These are phyloP conservation scores for Aleiodes testaceus DNA, from an alignment of 2,888 invertebrate genomes.

Conservation along the genomic window DNA sequence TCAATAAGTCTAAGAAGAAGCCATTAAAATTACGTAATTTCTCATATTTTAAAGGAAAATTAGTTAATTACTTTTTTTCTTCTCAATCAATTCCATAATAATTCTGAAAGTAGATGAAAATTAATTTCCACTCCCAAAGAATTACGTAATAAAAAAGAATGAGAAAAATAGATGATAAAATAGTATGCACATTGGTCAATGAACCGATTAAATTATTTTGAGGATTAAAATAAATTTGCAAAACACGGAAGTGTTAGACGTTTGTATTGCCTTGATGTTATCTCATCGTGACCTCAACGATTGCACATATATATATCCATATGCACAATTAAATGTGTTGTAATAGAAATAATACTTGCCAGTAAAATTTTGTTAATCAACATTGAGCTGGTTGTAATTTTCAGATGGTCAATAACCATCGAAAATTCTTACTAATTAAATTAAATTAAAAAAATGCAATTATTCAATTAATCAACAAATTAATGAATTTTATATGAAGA, in stretches of 20 bases:
- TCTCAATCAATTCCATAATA: not conserved
- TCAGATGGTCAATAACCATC: not conserved
- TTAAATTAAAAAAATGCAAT: not conserved
- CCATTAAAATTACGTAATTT: no score
- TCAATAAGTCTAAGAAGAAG: no score
- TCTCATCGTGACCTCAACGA: constrained; percentile 14
- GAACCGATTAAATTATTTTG: constrained; percentile 4
- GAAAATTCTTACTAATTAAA: not conserved
- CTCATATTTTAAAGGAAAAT: not conserved
- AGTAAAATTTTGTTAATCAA: constrained; percentile 38
- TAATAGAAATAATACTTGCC: constrained; percentile 36
- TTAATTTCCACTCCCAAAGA: not conserved
- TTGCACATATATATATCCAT: constrained; percentile 18
- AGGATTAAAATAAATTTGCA: constrained; percentile 18
- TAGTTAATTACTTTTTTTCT: no score
- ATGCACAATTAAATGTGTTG: constrained; percentile 11
- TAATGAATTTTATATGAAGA: no score
- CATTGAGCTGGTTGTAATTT: constrained; percentile 22
- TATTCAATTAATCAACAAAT: no score
- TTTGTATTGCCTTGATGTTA: constrained; percentile 8
- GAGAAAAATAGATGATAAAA: not conserved
- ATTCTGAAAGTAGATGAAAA: not conserved
- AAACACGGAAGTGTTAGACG: constrained; percentile 10
- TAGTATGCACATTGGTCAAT: constrained; percentile 9
- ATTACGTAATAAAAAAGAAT: constrained; percentile 29